Percentiles rank a stretch among this genome's conserved stretches.
Evolutionary conservation across 2,113 vertebrate genomes (phyloP).

Genomic region (Australoheros scitulus): DNA sequence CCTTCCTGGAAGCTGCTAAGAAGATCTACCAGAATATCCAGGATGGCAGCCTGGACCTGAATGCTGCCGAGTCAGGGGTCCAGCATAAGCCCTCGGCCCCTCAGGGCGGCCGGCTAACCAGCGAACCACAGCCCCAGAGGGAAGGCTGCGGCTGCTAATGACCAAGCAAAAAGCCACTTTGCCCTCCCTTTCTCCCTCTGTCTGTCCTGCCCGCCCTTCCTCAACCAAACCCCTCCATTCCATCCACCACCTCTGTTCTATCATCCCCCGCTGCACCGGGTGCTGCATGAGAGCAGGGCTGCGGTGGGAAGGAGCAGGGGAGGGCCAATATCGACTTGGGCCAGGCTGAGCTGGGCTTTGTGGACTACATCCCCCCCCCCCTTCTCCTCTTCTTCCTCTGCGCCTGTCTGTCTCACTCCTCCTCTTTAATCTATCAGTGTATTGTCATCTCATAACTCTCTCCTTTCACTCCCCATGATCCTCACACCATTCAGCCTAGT

Average conservation of each 20-base stretch:
- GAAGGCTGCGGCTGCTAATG: conserved; percentile 99
- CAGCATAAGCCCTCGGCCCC: conserved; percentile 98
- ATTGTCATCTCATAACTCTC: conserved; percentile 27
- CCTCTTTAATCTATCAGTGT: conserved; percentile 45
- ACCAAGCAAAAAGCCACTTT: conserved; percentile 70
- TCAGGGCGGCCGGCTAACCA: conserved; percentile 94
- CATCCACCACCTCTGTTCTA: conserved; percentile 33
- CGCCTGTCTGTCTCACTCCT: conserved; percentile 24
- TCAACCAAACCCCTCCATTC: conserved; percentile 26
- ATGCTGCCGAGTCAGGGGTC: conserved; percentile 96
- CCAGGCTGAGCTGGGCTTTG: conserved; percentile 66
- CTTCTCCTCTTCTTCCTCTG: conserved; percentile 70
- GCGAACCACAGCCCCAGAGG: conserved; percentile 96
- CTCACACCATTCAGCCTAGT: conserved; percentile 34
- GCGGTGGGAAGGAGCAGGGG: conserved; percentile 32
- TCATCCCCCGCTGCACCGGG: conserved; percentile 50
- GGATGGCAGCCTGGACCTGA: conserved; percentile 98
- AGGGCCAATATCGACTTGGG: conserved; percentile 37
- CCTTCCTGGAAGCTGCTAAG: conserved; percentile 98
- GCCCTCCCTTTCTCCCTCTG: background rate
- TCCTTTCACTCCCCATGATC: conserved; percentile 1
- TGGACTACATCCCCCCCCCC: conserved; percentile 81
- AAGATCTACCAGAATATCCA: conserved; percentile 99
- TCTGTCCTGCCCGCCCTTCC: conserved; percentile 26
- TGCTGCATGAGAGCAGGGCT: conserved; percentile 45